Base-by-base conservation (phyloP, 2,888 invertebrate genomes). In the Neoitamus cyanurus region DNA sequence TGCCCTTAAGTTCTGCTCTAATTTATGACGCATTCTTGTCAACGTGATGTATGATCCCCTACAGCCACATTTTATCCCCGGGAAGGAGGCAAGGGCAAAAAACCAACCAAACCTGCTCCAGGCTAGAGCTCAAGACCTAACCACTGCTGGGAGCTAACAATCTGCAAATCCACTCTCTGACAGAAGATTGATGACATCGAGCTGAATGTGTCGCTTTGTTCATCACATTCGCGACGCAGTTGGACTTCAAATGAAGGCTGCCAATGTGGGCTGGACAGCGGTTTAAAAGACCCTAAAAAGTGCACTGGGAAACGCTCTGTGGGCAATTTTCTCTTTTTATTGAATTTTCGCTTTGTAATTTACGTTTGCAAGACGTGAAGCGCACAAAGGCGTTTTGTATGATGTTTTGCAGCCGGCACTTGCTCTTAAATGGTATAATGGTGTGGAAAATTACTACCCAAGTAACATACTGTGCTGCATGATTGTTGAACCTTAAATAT, bases 81-180 rank as follows among this genome's bases (percentile, higher is more conserved):
- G 20, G 25, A 58, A 25, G 58, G 25, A 9, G 20, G 20, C 1
- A 2, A 9, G 58, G 25, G 20, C 15, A 58, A 58, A 58, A 58
- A 58, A 58, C 58, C 20, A 58, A 58, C 58, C 15, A 58, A 25
- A 58, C 58, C 20, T 9, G 58, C 58, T 58, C 20, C 42, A 15
- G 58, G 1, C 6, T 0, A 58, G 58, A 20, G 20, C 58, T 25
- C 2, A 58, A 58, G 5, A 58, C 25, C 58, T 15, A 58, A 58
- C 58, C 58, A 58, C 58, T 58, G 3, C 31, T 28, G 31, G 34
- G 36, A 82, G 82, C 31, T 69, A 69, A 82, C 82, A 36, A 82
- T 82, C 82, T 69, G 69, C 82, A 82, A 82, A 82, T 69, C 69
- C 69, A 82, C 82, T 82, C 82, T 25, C 15, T 82, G 82, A 82